Evolutionary conservation across 2,888 invertebrate species (phyloP).

Genomic region (Thereva unica): DNA sequence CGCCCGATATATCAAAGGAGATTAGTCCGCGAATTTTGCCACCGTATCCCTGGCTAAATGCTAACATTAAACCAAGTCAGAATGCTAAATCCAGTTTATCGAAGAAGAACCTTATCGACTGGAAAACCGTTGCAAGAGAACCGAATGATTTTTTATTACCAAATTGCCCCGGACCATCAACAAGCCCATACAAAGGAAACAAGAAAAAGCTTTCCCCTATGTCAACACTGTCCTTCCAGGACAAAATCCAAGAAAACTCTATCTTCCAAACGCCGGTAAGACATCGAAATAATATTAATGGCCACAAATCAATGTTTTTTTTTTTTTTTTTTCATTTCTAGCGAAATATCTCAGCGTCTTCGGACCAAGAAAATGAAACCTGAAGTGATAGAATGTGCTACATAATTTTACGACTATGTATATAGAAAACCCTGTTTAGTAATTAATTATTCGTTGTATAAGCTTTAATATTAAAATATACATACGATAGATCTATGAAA

Average conservation of each 20-base stretch:
- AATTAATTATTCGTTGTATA: no score
- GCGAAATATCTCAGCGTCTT: slow-evolving; percentile 43
- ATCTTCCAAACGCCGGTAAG: slow-evolving; percentile 40
- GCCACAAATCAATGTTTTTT: background rate
- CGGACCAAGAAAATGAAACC: slow-evolving; percentile 42
- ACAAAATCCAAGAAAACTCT: slow-evolving; percentile 29
- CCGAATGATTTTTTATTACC: slow-evolving; percentile 42
- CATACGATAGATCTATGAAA: no score
- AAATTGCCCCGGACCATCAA: slow-evolving; percentile 42
- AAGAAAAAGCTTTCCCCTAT: slow-evolving; percentile 43
- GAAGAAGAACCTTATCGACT: slow-evolving; percentile 41
- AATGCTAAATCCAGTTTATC: slow-evolving; percentile 37
- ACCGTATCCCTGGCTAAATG: slow-evolving; percentile 40
- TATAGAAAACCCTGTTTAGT: background rate
- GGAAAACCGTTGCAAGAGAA: slow-evolving; percentile 41
- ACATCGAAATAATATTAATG: background rate
- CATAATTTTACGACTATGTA: background rate
- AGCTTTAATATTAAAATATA: no score
- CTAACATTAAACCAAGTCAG: slow-evolving; percentile 38
- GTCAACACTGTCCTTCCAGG: slow-evolving; percentile 40
- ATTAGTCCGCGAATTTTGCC: slow-evolving; percentile 42
- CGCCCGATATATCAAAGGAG: slow-evolving; percentile 37
- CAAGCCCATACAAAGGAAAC: slow-evolving; percentile 41
- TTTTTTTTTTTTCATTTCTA: slow-evolving; percentile 32
- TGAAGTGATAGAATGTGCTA: slow-evolving; percentile 26